phyloP scores from a whole-genome alignment of 2,888 invertebrate species.

The Epistrophe grossulariae region DNA sequence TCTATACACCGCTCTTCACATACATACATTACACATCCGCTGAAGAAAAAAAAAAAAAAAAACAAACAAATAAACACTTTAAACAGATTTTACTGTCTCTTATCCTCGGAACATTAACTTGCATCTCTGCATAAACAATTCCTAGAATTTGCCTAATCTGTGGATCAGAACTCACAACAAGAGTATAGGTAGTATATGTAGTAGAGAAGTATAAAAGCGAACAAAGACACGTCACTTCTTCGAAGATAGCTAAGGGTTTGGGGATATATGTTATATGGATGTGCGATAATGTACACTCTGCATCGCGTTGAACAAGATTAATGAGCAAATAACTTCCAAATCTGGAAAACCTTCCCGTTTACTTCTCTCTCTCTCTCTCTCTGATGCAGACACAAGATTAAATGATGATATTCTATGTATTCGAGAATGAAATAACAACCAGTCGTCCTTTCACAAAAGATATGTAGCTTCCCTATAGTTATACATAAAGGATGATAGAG shows the following conservation, averaged over 20 bases:
- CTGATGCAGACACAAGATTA: neutral
- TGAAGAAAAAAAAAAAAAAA: neutral
- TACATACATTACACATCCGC: neutral
- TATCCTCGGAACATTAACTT: conserved; percentile 56
- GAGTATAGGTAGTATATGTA: no score
- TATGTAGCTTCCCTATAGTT: neutral
- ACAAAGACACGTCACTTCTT: conserved; percentile 40
- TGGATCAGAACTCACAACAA: conserved; percentile 58
- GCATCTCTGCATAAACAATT: conserved; percentile 68
- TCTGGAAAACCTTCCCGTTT: conserved; percentile 40
- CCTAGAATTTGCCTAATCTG: conserved; percentile 67
- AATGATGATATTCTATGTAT: neutral
- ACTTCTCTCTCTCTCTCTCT: neutral
- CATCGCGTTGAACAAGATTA: conserved; percentile 72
- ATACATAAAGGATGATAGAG: neutral
- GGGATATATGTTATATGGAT: conserved; percentile 5
- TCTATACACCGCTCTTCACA: neutral
- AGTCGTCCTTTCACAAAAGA: neutral
- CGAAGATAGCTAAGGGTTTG: neutral
- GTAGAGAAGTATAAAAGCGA: conserved; percentile 15
- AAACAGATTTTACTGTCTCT: conserved; percentile 49
- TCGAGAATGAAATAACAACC: neutral
- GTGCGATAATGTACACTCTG: conserved; percentile 48
- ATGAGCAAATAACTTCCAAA: conserved; percentile 74
- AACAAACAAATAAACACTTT: conserved; percentile 54